phyloP scores from a whole-genome alignment of 35 echinoderm and acorn worm species.

The Ophiothrix spiculata region DNA sequence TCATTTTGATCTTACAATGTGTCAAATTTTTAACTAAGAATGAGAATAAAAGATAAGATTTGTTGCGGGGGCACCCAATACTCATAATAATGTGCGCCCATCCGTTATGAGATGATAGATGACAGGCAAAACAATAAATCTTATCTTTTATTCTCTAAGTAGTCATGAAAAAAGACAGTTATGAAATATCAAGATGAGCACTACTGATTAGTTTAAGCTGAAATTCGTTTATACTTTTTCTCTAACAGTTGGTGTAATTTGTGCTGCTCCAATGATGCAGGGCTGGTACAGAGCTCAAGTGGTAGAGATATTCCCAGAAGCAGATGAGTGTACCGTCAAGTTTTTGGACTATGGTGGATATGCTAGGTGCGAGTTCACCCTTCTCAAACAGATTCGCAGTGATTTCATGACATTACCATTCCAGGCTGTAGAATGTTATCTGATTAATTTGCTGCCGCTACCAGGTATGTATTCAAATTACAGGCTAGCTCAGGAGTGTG shows the following conservation, averaged over 20 bases:
- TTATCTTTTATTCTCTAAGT: no score
- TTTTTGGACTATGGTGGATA: constrained; percentile 96
- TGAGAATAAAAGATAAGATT: no score
- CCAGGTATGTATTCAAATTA: constrained; percentile 67
- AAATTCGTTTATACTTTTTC: neutral
- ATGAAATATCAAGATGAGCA: no score
- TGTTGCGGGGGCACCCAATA: no score
- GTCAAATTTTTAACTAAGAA: no score
- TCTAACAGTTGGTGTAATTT: constrained; percentile 75
- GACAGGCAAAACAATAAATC: no score
- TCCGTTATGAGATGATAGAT: no score
- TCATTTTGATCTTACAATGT: no score
- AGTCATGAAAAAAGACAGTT: no score
- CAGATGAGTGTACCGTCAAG: constrained; percentile 75
- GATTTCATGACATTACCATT: constrained; percentile 95
- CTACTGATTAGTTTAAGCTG: neutral
- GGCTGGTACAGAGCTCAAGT: constrained; percentile 93
- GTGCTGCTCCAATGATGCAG: constrained; percentile 79
- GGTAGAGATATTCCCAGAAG: constrained; percentile 57
- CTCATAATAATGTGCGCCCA: no score
- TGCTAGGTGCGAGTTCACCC: constrained; percentile 47
- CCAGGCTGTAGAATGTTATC: constrained; percentile 93
- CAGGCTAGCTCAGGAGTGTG: no score
- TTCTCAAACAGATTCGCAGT: constrained; percentile 73
- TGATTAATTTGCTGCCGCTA: constrained; percentile 71